Evolutionary conservation across 1,140 invertebrate species (phyloP), one percentile per base, ranked within the genome.

Genomic region (Antheraea pernyi): DNA sequence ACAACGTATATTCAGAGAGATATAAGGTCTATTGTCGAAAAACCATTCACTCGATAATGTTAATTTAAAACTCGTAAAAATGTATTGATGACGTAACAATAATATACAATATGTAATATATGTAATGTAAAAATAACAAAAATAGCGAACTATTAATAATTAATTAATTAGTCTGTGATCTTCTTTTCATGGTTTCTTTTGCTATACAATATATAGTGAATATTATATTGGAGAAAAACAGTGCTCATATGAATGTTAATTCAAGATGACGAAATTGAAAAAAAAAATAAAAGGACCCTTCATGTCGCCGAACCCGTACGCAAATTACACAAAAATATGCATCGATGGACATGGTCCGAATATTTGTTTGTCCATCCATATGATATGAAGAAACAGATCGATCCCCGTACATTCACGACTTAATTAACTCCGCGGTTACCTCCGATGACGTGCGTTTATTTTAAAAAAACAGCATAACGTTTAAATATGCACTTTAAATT

Each of bases 381-480:
- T 78, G 74, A 84, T 69, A 68, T 76, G 78, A 81, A 36, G 69
- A 73, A 77, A 76, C 83, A 80, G 75, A 77, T 81, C 78, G 76
- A 84, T 84, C 79, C 69, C 69, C 68, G 74, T 76, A 68, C 72
- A 71, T 53, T 71, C 74, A 78, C 78, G 74, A 77, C 81, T 83
- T 83, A 80, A 84, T 84, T 84, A 83, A 83, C 79, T 82, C 36
- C 3, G 30, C 61, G n/a, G 11, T 53, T 16, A 53, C 46, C 46
- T 53, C 6, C 46, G 46, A 53, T 16, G 46, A 16, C 16, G 46
- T 11, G 46, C 3, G 9, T 0, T 13, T n/a, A 53, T 16, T 16
- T 6, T 10, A 53, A 53, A 16, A 16, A 53, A 16, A 53, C 16
- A 53, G 13, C 5, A 13, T 10, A 53, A 53, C 46, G 11, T 53